A percentile compares a stretch with the other conserved stretches of the same genome.
Evolutionary conservation across 2,113 vertebrate genomes (phyloP).

Genomic region (Bos javanicus): DNA sequence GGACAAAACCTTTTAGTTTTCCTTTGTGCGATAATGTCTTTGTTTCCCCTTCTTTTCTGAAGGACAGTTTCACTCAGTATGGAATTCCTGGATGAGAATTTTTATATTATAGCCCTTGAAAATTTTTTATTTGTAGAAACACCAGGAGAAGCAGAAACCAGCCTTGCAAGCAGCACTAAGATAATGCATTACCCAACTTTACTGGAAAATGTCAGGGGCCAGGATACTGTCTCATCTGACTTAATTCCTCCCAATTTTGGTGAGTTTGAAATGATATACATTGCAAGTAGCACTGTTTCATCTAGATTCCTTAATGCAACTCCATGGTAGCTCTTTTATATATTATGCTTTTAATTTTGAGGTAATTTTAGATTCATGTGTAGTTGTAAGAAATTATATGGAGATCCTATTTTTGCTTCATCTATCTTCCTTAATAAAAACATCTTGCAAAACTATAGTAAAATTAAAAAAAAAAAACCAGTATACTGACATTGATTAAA

Average conservation of each 20-base stretch:
- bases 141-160: background rate
- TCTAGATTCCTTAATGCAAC: background rate
- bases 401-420: background rate
- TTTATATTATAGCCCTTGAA: background rate
- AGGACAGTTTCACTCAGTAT: background rate
- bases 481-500: too few relatives aligned
- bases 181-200: background rate
- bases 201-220: background rate
- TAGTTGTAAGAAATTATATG: background rate
- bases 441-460: background rate
- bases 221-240: background rate
- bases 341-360: conserved; percentile 17
- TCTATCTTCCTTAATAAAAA: background rate
- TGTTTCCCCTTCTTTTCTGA: background rate
- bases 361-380: background rate
- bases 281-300: background rate
- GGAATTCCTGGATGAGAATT: background rate
- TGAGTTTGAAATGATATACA: conserved; percentile 14
- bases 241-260: background rate
- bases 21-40: background rate
- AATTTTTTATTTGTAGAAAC: conserved; percentile 7
- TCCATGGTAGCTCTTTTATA: background rate
- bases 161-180: background rate
- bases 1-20: background rate
- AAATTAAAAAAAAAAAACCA: too few relatives aligned